Base-by-base conservation (phyloP, 2,113 vertebrate species). In the Aspiorhynchus laticeps region DNA sequence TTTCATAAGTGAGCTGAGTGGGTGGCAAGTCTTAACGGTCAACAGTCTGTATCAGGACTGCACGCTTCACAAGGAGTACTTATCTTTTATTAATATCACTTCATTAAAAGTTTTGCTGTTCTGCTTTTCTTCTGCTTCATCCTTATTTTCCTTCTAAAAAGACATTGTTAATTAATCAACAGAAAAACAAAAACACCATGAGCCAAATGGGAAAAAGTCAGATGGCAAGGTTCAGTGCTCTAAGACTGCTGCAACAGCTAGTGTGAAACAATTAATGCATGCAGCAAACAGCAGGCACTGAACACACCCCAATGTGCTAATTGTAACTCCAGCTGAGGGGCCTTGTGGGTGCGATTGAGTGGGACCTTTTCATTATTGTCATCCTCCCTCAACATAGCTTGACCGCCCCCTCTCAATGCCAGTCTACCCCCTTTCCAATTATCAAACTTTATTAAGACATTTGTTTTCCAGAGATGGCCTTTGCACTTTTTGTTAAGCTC, bases 311-410 rank as follows among this genome's bases (percentile, higher is more conserved):
- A n/a, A 80, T 82, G 77, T 71, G 80, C 88, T 89, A 85, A 91
- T 90, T 88, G 85, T 89, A 85, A 80, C 87, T 86, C 85, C 87
- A 88, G 87, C 85, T 87, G 88, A 65, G 89, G 74, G 26, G 83
- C 67, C 88, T 84, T 83, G 83, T 85, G 88, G 88, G 89, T 65
- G 65, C 53, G 53, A 76, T 46, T 46, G 83, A 87, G 85, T 43
- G 82, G 56, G 78, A 80, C 63, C 46, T 81, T 83, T 88, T 84
- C 78, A 77, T 24, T 33, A 48, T 65, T 33, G 77, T 84, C 81
- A 76, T 67, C 65, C 61, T 77, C 38, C 48, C 19, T 69, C 38
- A 53, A 61, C 53, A 12, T 63, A 78, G 74, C 80, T 71, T 69
- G 69, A 56, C 43, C 41, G 7, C 15, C 31, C 41, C 53, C 84